Percentiles rank a stretch among this genome's conserved stretches.
Conservation (phyloP, 2,888 invertebrate genomes). For the Euspilapteryx auroguttella region DNA sequence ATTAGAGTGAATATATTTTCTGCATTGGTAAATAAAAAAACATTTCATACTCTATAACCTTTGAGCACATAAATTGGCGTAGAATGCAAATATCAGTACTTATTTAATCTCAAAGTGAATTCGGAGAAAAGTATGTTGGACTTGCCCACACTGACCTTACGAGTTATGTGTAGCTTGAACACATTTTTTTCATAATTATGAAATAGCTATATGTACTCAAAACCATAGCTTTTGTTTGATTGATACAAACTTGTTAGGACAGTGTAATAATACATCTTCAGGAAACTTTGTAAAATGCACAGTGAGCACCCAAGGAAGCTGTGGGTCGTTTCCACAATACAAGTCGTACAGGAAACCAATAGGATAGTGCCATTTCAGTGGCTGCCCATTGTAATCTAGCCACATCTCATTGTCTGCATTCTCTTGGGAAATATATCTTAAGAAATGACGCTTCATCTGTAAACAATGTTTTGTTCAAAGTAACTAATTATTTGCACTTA, state of each 20-base stretch:
- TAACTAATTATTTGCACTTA: neutral
- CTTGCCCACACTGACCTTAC: no score
- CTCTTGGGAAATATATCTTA: slow-evolving; percentile 77
- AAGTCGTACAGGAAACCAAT: slow-evolving; percentile 94
- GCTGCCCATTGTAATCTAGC: slow-evolving; percentile 90
- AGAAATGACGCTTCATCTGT: slow-evolving; percentile 86
- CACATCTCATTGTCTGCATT: slow-evolving; percentile 89
- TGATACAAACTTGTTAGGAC: slow-evolving; percentile 72
- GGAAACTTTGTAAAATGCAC: slow-evolving; percentile 96
- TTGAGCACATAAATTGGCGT: no score
- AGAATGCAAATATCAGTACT: no score
- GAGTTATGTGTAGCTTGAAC: no score
- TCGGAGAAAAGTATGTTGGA: no score
- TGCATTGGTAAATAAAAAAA: no score
- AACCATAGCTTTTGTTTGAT: neutral
- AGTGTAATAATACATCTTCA: slow-evolving; percentile 83
- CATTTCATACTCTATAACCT: no score
- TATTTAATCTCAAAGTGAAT: no score
- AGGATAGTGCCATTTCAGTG: slow-evolving; percentile 87
- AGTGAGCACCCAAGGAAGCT: slow-evolving; percentile 90
- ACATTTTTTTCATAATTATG: neutral
- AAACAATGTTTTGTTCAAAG: slow-evolving; percentile 10
- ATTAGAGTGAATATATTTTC: no score
- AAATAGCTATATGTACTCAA: neutral
- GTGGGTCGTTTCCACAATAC: slow-evolving; percentile 64